Base-by-base conservation (phyloP, 2,797 vertebrate species). In the Fundulus diaphanus region DNA sequence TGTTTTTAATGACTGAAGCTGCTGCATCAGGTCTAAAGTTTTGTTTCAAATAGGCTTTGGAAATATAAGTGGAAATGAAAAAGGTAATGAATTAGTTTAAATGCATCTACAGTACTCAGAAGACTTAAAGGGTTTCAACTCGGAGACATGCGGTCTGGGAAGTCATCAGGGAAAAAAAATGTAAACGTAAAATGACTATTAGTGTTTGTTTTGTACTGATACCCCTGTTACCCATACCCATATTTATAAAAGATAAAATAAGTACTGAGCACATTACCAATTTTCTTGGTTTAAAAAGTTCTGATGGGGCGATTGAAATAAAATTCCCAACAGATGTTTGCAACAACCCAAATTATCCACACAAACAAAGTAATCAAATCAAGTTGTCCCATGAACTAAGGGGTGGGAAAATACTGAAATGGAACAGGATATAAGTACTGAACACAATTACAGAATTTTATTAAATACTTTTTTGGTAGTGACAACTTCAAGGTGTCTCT, bases 1-100 rank as follows among this genome's bases (percentile, higher is more conserved):
- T 54, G 15, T 67, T 67, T 73, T 77, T 68, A 12, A 68, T 78
- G 46, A 46, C 46, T 42, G 9, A 80, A 61, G 42, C 40, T 70
- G 5, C 42, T 76, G 57, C 31, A 77, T 20, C 69, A 49, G n/a
- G 20, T 71, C n/a, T 7, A 48, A 46, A 27, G 33, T 3, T 69
- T 40, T 15, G 13, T 48, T 72, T 40, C 9, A 61, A 67, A 68
- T 31, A 59, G 33, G 37, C 7, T 74, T 51, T 33, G 31, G 29
- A 54, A 31, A 63, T 37, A 22, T 35, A 24, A 24, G 35, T 16
- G 46, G 2, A 35, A 52, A 59, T 54, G 27, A 13, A 15, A 76
- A 11, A 70, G 52, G 46, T 11, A 35, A 69, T 11, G 13, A 40
- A 2, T 31, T 29, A 40, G 46, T 33, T 31, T 31, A 13, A 76